Evolutionary conservation across 2,113 vertebrate genomes (phyloP).

Genomic region (Onychorhynchus coronatus): DNA sequence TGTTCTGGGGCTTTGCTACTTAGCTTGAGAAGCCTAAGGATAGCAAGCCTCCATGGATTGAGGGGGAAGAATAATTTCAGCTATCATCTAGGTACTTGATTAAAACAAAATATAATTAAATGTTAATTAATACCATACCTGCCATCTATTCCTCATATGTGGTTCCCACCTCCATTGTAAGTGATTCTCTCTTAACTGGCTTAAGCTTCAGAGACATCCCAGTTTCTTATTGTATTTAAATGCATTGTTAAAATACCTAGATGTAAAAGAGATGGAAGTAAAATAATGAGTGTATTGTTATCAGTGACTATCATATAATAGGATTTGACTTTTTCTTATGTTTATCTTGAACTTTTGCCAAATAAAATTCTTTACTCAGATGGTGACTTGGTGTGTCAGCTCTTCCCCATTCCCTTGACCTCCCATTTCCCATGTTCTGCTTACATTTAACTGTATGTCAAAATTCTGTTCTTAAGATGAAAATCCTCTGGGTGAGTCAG

Average conservation of each 20-base stretch:
- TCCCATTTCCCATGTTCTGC: background rate
- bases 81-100: background rate
- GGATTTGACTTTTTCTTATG: background rate
- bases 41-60: background rate
- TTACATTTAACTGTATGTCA: background rate
- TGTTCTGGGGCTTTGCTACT: background rate
- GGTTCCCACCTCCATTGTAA: background rate
- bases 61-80: background rate
- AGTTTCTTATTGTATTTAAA: background rate
- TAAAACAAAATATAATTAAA: constrained; percentile 13
- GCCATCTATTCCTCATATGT: background rate
- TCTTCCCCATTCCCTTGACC: background rate
- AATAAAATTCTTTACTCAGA: background rate
- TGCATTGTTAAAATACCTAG: background rate
- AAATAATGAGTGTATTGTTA: background rate
- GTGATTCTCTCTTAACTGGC: background rate
- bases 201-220: background rate
- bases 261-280: background rate
- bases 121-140: background rate
- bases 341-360: background rate
- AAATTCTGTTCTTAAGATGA: background rate
- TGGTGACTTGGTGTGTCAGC: background rate
- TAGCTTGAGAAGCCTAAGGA: background rate
- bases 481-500: background rate
- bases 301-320: background rate